phyloP scores from a whole-genome alignment of 2,797 vertebrate species.

The Lepilemur ruficaudatus region DNA sequence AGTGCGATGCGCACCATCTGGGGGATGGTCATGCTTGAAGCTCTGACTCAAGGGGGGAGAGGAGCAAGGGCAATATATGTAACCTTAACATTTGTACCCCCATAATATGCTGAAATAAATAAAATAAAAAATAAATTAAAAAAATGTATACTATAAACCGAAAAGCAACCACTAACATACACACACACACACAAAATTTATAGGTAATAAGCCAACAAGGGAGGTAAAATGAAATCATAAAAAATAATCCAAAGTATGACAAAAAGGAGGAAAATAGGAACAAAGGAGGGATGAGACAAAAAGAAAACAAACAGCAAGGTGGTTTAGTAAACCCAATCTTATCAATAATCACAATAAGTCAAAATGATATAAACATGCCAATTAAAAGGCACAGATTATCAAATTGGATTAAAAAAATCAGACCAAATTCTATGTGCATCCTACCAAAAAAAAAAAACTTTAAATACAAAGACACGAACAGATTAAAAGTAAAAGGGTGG shows the following conservation, averaged over 20 bases:
- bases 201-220: not conserved
- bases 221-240: not conserved
- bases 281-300: not conserved
- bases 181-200: not conserved
- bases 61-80: no score
- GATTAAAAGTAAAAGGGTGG: not conserved
- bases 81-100: no score
- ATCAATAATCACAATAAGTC: not conserved
- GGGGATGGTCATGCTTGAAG: no score
- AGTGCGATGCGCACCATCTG: no score
- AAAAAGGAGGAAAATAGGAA: not conserved
- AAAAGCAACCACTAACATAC: not conserved
- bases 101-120: no score
- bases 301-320: not conserved
- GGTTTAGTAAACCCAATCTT: not conserved
- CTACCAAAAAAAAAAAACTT: not conserved
- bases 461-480: not conserved
- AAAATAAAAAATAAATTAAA: no score
- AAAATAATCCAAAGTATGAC: not conserved
- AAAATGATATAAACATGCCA: not conserved
- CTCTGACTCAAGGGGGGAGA: no score
- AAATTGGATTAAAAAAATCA: not conserved
- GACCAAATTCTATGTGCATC: not conserved
- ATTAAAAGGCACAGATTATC: not conserved
- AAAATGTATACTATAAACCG: not conserved